Evolutionary conservation across 2,888 invertebrate species (phyloP), one percentile per base, ranked within the genome.

Genomic region (Horisme vitalbata): DNA sequence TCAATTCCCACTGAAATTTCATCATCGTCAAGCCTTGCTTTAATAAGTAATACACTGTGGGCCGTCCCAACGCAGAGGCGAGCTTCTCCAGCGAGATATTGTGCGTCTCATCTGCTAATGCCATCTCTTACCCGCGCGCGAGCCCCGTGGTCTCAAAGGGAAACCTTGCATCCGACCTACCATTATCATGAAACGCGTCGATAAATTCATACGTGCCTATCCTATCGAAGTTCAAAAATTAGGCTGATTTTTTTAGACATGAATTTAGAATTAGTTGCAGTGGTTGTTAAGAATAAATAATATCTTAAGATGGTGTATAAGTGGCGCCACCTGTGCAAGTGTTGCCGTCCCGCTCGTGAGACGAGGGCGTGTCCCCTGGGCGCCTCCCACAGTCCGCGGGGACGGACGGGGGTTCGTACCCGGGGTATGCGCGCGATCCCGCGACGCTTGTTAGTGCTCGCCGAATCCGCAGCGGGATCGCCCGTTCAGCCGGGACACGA

Each of bases 301-400:
- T 44, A 28, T 44, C 52, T 46, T 55, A 55, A 52, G 45, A 20
- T 45, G 20, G 43, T 31, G 61, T 47, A 51, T 41, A 68, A 75
- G 86, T 85, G 84, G 87, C 87, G 87, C 87, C 87, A 80, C 67
- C 87, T 82, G 60, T 57, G 62, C 35, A 54, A 61, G 71, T 85
- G 73, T 72, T 73, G 77, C 73, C 59, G 79, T 89, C 87, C 77
- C 76, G 85, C 90, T 90, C 90, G 80, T 74, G 85, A 79, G 87
- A 84, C 86, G 90, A 90, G 90, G 91, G 91, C 90, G 90, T 90
- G 89, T 86, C 86, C 87, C 86, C 65, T 71, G 86, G 85, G 88
- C 83, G 74, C 83, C 83, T 83, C 87, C 86, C 86, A 75, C 84
- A 82, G 85, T 81, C 83, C 83, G 86, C 86, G 84, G 85, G 86